phyloP scores from a whole-genome alignment of 2,888 invertebrate genomes.

The Drosophila mercatorum region DNA sequence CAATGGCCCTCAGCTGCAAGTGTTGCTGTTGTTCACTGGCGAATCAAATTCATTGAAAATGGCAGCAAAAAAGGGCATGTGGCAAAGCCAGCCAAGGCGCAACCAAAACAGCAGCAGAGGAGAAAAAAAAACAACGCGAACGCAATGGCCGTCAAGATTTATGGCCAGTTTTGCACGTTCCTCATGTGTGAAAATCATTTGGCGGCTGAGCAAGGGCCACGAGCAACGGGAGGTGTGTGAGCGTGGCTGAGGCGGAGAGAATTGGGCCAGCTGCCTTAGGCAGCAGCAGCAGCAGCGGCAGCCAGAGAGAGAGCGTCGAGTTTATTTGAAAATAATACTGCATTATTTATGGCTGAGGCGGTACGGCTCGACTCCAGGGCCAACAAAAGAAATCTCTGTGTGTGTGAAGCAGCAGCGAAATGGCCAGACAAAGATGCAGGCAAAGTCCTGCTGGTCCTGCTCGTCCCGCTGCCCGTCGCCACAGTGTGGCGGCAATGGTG shows the following conservation, averaged over 20 bases:
- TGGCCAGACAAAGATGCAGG: slow-evolving; percentile 38
- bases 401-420: slow-evolving; percentile 13
- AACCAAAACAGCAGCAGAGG: background rate
- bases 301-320: slow-evolving; percentile 45
- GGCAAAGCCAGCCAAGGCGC: background rate
- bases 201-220: slow-evolving; percentile 44
- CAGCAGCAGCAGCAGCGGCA: slow-evolving; percentile 34
- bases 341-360: slow-evolving; percentile 75
- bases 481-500: slow-evolving; percentile 21
- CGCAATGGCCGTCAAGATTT: slow-evolving; percentile 61
- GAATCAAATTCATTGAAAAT: slow-evolving; percentile 73
- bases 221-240: background rate
- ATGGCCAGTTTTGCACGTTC: slow-evolving; percentile 76
- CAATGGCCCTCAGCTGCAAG: slow-evolving; percentile 50
- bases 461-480: slow-evolving; percentile 9
- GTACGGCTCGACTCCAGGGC: slow-evolving; percentile 40
- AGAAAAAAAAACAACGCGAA: slow-evolving; percentile 22
- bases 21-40: slow-evolving; percentile 42
- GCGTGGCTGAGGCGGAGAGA: background rate
- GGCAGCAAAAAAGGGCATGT: slow-evolving; percentile 14
- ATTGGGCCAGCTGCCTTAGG: slow-evolving; percentile 50
- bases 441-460: slow-evolving; percentile 11
- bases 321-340: slow-evolving; percentile 81
- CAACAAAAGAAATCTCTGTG: slow-evolving; percentile 44
- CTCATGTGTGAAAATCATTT: slow-evolving; percentile 79